Percentiles rank a stretch among this genome's conserved stretches.
phyloP scores from a whole-genome alignment of 2,888 invertebrate genomes.

The Leptinotarsa rubiginosa region DNA sequence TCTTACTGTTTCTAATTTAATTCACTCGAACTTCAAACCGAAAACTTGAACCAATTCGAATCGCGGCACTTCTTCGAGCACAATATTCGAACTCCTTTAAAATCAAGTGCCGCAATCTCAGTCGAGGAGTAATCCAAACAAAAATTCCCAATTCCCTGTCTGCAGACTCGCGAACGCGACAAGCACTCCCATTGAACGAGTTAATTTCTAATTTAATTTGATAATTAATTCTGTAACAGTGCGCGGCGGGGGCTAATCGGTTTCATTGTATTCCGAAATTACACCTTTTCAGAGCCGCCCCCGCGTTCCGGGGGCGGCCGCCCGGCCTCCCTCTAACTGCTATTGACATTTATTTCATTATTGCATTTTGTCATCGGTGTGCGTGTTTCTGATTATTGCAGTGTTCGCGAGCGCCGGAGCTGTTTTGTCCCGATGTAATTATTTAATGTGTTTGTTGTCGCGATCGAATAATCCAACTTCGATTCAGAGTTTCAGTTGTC shows the following conservation, averaged over 20 bases:
- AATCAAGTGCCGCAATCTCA: conserved; percentile 18
- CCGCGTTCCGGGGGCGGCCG: conserved; percentile 19
- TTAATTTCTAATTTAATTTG: conserved; percentile 70
- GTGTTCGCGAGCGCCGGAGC: conserved; percentile 37
- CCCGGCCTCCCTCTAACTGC: conserved; percentile 51
- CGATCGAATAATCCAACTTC: conserved; percentile 53
- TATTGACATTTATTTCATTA: conserved; percentile 63
- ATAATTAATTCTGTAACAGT: conserved; percentile 67
- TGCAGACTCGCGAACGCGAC: conserved; percentile 30
- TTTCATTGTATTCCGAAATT: conserved; percentile 65
- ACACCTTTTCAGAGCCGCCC: conserved; percentile 59
- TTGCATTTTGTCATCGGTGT: conserved; percentile 49
- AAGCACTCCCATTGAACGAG: conserved; percentile 64
- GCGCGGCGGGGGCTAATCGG: conserved; percentile 66
- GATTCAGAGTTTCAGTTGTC: conserved; percentile 29
- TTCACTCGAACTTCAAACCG: not conserved
- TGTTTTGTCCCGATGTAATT: conserved; percentile 50
- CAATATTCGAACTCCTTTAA: conserved; percentile 12
- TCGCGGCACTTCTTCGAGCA: not conserved
- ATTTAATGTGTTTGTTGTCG: conserved; percentile 50
- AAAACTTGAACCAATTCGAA: not conserved
- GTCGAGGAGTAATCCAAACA: conserved; percentile 39
- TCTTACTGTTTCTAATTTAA: too few relatives aligned
- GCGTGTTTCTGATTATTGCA: conserved; percentile 54
- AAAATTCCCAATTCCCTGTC: conserved; percentile 39